Evolutionary conservation across 1,140 invertebrate genomes (phyloP).

Genomic region (Anagrus nilaparvatae): DNA sequence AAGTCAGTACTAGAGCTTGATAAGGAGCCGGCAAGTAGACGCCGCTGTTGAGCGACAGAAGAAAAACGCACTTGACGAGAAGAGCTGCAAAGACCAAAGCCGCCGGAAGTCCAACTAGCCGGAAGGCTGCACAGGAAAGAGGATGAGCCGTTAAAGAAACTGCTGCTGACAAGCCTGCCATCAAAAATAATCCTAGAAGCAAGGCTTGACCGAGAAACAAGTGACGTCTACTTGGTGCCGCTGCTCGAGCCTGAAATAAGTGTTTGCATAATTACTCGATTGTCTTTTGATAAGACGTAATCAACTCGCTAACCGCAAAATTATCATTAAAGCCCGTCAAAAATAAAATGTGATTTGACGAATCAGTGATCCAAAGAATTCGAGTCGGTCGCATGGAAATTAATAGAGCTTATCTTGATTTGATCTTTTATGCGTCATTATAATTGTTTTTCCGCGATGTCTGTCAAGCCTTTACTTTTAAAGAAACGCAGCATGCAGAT

Average conservation of each 20-base stretch:
- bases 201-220: constrained; percentile 86
- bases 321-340: no score
- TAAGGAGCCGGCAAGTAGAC: constrained; percentile 90
- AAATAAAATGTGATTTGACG: no score
- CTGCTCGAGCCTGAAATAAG: constrained; percentile 52
- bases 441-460: no score
- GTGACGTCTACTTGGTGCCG: constrained; percentile 73
- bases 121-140: constrained; percentile 70
- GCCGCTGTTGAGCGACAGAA: constrained; percentile 81
- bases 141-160: constrained; percentile 69
- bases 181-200: constrained; percentile 74
- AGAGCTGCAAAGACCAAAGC: constrained; percentile 84
- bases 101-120: constrained; percentile 78
- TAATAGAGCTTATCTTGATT: constrained; percentile 10
- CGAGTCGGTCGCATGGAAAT: constrained; percentile 1
- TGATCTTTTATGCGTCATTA: no score
- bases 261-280: no score
- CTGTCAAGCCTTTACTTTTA: no score
- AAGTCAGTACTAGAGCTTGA: constrained; percentile 78
- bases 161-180: constrained; percentile 69
- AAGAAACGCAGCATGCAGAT: no score
- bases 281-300: no score
- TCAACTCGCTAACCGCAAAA: no score
- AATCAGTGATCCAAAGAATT: no score
- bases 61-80: constrained; percentile 87